Evolutionary conservation across 2,888 invertebrate genomes (phyloP).

Genomic region (Euphydryas editha): DNA sequence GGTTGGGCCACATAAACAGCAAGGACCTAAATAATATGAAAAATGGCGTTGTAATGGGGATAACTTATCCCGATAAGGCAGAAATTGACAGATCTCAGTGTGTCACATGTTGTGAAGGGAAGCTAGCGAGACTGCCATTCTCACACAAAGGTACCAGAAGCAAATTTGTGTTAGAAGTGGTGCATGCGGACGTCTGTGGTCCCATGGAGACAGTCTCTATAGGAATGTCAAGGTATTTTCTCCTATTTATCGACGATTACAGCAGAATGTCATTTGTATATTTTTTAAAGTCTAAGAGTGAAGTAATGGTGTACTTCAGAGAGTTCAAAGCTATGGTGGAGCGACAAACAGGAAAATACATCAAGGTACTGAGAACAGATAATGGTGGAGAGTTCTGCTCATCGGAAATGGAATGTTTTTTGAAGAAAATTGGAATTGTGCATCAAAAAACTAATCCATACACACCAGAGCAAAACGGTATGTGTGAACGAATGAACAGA

Average conservation of each 20-base stretch:
- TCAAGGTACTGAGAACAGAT: not conserved
- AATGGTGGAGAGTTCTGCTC: not conserved
- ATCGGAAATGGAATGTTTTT: not conserved
- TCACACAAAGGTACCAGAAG: not conserved
- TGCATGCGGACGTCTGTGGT: not conserved
- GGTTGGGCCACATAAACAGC: not conserved
- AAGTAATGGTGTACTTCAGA: conserved; percentile 39
- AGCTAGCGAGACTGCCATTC: not conserved
- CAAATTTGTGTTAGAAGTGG: not conserved
- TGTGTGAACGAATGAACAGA: conserved; percentile 38
- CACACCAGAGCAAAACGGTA: conserved; percentile 44
- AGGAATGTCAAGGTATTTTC: conserved; percentile 40
- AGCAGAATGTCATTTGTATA: conserved; percentile 45
- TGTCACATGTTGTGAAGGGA: not conserved
- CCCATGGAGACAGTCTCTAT: conserved; percentile 27
- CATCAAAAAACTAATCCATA: conserved; percentile 44
- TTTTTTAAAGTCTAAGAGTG: conserved; percentile 45
- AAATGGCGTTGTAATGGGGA: not conserved
- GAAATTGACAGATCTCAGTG: not conserved
- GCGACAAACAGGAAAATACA: not conserved
- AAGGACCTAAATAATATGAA: not conserved
- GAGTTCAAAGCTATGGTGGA: not conserved
- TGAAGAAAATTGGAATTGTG: conserved; percentile 39
- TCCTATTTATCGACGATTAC: conserved; percentile 54
- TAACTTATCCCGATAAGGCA: not conserved